These are phyloP conservation scores for Eospalax fontanierii DNA, from an alignment of 2,797 vertebrate genomes.

Conservation along the genomic window DNA sequence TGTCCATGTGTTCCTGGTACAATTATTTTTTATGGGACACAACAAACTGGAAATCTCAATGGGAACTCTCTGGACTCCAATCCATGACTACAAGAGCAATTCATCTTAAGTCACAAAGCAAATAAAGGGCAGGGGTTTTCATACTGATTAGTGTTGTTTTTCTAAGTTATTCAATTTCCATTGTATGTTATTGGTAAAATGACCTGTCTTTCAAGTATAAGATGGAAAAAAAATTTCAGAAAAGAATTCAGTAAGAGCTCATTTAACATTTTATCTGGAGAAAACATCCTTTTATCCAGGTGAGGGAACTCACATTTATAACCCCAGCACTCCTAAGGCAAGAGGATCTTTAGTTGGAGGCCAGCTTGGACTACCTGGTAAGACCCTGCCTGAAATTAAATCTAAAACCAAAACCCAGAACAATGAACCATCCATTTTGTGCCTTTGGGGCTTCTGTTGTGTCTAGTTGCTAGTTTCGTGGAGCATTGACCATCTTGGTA, in stretches of 20 bases:
- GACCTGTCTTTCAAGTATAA: background rate
- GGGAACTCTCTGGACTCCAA: background rate
- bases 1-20: background rate
- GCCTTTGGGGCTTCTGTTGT: conserved; percentile 7
- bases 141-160: conserved; percentile 5
- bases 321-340: background rate
- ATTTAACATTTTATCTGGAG: background rate
- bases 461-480: conserved; percentile 8
- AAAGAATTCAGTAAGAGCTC: conserved; percentile 41
- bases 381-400: too few species aligned
- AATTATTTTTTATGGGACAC: background rate
- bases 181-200: conserved; percentile 50
- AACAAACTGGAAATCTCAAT: background rate
- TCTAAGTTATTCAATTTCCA: conserved; percentile 34
- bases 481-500: background rate
- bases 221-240: conserved; percentile 57
- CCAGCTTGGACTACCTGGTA: background rate
- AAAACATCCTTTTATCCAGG: background rate
- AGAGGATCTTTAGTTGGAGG: background rate
- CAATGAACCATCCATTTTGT: background rate
- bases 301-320: background rate
- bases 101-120: conserved; percentile 21
- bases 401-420: background rate
- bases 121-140: background rate
- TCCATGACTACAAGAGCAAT: background rate